Conservation (phyloP, 1,140 invertebrate genomes). For the Phymorhynchus buccinoides region DNA sequence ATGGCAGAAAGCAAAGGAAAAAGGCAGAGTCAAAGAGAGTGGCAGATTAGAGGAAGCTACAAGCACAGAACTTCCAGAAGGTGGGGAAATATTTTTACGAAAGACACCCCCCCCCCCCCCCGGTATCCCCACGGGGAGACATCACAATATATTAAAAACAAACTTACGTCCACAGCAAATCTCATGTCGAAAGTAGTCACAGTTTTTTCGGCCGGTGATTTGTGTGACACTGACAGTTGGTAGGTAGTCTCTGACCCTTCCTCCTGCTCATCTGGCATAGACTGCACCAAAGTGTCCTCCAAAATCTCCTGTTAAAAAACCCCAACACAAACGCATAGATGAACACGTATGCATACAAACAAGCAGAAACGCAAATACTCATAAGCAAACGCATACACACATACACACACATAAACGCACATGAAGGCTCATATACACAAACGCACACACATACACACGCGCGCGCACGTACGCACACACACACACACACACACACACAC, state of each 20-base stretch:
- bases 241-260: conserved; percentile 6
- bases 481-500: background rate
- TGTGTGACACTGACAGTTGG: background rate
- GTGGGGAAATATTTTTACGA: no score
- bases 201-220: background rate
- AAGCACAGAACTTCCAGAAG: no score
- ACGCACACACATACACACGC: background rate
- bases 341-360: background rate
- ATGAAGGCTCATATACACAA: background rate
- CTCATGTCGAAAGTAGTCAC: conserved; percentile 33
- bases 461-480: background rate
- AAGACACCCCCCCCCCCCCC: background rate
- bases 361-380: background rate
- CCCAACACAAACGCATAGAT: background rate
- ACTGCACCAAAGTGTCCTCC: background rate
- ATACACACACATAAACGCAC: background rate
- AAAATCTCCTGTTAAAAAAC: background rate
- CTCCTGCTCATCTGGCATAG: background rate
- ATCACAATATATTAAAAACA: no score
- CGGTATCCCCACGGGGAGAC: background rate
- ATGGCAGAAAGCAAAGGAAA: no score
- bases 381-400: no score
- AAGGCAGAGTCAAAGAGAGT: no score
- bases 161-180: conserved; percentile 29
- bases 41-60: no score